These are phyloP conservation scores for Asteroscopus sphinx DNA, from an alignment of 2,888 invertebrate species.

Conservation along the genomic window DNA sequence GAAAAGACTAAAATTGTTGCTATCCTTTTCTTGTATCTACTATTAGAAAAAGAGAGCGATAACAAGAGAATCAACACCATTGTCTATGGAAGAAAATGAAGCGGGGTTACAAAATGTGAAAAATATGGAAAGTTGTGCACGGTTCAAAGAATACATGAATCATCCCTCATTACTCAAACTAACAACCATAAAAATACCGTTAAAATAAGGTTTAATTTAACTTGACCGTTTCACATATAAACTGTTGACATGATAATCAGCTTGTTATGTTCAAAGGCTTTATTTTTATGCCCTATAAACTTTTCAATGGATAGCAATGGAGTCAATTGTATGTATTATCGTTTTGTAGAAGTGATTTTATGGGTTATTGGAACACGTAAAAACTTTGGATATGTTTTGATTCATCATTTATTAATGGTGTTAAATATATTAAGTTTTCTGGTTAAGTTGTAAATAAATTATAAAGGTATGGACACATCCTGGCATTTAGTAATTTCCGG, in stretches of 20 bases:
- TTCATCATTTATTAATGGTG: slow-evolving; percentile 16
- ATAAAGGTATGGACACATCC: background rate
- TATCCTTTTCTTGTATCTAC: too few relatives aligned
- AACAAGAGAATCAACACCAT: too few relatives aligned
- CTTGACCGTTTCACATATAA: background rate
- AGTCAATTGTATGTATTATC: slow-evolving; percentile 1
- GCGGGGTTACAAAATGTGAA: too few relatives aligned
- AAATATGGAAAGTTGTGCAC: too few relatives aligned
- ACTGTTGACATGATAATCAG: slow-evolving; percentile 26
- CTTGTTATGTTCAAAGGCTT: slow-evolving; percentile 1
- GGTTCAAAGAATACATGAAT: slow-evolving; percentile 3
- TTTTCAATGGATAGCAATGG: slow-evolving; percentile 19
- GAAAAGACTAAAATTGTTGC: too few relatives aligned
- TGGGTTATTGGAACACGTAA: slow-evolving; percentile 16
- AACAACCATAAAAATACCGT: slow-evolving; percentile 4
- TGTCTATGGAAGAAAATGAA: too few relatives aligned
- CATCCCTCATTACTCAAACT: slow-evolving; percentile 6
- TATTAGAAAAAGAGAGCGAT: too few relatives aligned
- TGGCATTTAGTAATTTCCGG: slow-evolving; percentile 26
- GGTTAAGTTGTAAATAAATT: slow-evolving; percentile 37
- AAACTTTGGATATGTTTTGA: slow-evolving; percentile 1
- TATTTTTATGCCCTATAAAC: slow-evolving; percentile 21
- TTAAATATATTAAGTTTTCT: slow-evolving; percentile 18
- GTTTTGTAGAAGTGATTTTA: slow-evolving; percentile 14
- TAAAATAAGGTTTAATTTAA: slow-evolving; percentile 4